Base-by-base conservation (phyloP, 2,888 invertebrate genomes). In the Nephrotoma appendiculata region DNA sequence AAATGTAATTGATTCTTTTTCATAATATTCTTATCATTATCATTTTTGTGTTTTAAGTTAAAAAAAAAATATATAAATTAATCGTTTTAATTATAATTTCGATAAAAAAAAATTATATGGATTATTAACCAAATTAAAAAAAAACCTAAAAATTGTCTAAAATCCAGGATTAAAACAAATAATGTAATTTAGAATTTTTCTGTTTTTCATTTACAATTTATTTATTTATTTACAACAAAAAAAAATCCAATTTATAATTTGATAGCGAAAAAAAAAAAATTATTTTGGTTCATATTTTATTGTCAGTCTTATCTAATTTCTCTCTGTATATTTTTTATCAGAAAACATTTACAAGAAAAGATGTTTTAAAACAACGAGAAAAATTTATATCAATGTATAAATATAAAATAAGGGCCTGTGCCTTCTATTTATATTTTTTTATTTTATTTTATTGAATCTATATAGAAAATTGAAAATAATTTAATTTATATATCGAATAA, bases 101-200 rank as follows among this genome's bases (percentile, higher is more conserved):
- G 9, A 41, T 83, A 83, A 41, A 83, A 12, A 42, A 43, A 42
- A 42, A n/a, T n/a, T 11, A 52, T 12, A 85, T 85, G 41, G 41
- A 85, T 43, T 85, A 43, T 52, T 43, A 85, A 85, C 41, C 84
- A 85, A 85, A 85, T 85, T 85, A 85, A 85, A 42, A 43, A 52
- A 42, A 83, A 43, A 42, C 42, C 43, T 85, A 85, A 85, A 41
- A 6, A 85, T 15, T 7, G 41, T 41, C 43, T 85, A 85, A 85
- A 41, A 85, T 43, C 84, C 84, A 85, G 43, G 84, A 85, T 85
- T 85, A 85, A 85, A 85, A 15, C 42, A 42, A 43, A 42, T 84
- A 84, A 83, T 83, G 42, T 42, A 42, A 43, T 84, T 41, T 84
- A 42, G 41, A 41, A 84, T n/a, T 85, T 52, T 85, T 85, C 12